These are phyloP conservation scores for Cynaeus angustus DNA, from an alignment of 2,888 invertebrate species.

Conservation along the genomic window DNA sequence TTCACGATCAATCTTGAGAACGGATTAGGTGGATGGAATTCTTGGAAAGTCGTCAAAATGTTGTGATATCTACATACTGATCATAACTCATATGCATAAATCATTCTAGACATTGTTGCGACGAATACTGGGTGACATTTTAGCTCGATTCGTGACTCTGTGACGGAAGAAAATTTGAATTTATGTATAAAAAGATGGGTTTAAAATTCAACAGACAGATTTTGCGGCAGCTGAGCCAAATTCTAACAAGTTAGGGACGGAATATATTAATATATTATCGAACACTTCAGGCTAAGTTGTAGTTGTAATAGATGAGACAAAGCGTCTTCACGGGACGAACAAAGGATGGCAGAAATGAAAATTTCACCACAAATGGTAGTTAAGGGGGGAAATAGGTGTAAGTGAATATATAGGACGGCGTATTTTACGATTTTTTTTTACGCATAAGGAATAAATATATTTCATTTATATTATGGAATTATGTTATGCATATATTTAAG, in stretches of 20 bases:
- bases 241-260: conserved; percentile 14
- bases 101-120: conserved; percentile 12
- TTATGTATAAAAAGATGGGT: conserved; percentile 20
- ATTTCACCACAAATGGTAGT: not conserved
- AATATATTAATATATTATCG: conserved; percentile 21
- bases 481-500: too few relatives aligned
- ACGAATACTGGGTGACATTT: not conserved
- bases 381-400: too few relatives aligned
- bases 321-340: not conserved
- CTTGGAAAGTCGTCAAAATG: conserved; percentile 3
- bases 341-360: not conserved
- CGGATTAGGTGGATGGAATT: conserved; percentile 26
- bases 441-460: too few relatives aligned
- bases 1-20: conserved; percentile 39
- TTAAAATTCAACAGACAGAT: conserved; percentile 10
- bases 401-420: too few relatives aligned
- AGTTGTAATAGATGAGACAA: conserved; percentile 4
- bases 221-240: conserved; percentile 20
- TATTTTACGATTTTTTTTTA: too few relatives aligned
- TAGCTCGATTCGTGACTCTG: conserved; percentile 3
- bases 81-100: conserved; percentile 13
- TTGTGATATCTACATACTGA: conserved; percentile 16
- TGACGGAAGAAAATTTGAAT: conserved; percentile 15
- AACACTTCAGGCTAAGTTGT: not conserved
- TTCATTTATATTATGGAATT: too few relatives aligned